These are phyloP conservation scores for Chaetoderma sp. DNA, from an alignment of 2,888 invertebrate genomes.

Conservation along the genomic window DNA sequence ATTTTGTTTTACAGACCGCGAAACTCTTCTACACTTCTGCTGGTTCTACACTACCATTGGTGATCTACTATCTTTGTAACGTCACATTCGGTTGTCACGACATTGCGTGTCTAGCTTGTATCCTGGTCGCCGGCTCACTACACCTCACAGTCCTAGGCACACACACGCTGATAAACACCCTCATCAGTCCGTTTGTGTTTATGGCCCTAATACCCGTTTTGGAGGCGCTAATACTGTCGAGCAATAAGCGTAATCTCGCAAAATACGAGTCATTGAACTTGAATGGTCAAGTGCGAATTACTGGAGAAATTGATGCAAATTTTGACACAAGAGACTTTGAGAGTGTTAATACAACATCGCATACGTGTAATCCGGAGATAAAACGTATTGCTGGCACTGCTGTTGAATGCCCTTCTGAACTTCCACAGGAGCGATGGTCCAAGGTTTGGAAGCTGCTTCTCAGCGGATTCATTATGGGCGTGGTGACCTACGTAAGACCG, in stretches of 20 bases:
- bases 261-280: too few relatives aligned
- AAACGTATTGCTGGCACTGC: too few relatives aligned
- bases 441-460: too few relatives aligned
- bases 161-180: constrained; percentile 56
- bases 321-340: too few relatives aligned
- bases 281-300: too few relatives aligned
- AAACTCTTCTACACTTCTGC: constrained; percentile 43
- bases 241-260: too few relatives aligned
- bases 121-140: constrained; percentile 45
- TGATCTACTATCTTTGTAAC: constrained; percentile 44
- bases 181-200: constrained; percentile 49
- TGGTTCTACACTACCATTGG: constrained; percentile 44
- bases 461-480: constrained; percentile 33
- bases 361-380: too few relatives aligned
- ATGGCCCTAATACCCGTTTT: constrained; percentile 13
- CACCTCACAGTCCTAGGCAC: constrained; percentile 53
- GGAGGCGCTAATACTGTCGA: too few relatives aligned
- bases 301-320: not conserved
- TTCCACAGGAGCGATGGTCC: too few relatives aligned
- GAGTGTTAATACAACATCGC: too few relatives aligned
- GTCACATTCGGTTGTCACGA: constrained; percentile 40
- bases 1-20: constrained; percentile 43
- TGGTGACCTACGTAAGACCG: constrained; percentile 46
- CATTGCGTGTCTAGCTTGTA: constrained; percentile 42
- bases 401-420: too few relatives aligned